Base-by-base conservation (phyloP, 2,113 vertebrate species). In the Rhynchomys soricoides region DNA sequence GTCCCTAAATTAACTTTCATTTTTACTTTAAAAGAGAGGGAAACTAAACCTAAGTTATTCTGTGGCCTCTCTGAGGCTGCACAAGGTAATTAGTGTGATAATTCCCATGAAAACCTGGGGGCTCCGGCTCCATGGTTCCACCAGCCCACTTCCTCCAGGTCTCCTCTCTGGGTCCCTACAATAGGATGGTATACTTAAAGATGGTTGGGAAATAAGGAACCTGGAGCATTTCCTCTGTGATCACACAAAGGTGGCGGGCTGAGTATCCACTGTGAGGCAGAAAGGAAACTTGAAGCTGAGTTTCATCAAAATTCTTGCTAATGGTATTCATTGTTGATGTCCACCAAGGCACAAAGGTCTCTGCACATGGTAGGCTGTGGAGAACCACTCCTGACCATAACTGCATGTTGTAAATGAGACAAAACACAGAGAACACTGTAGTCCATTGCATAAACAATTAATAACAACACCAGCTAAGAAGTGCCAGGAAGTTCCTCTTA, bases 371-470 rank as follows among this genome's bases (percentile, higher is more conserved):
- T 31, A 95, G 95, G 77, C 97, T 98, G 70, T 88, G 97, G 95
- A 89, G 95, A 98, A 97, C 68, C n/a, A 8, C 31, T 66, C 57
- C 71, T 81, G 71, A 90, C 55, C 97, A 97, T 98, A 96, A 62
- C 93, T 89, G 3, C 93, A 95, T 98, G 96, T 98, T 97, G 90
- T 97, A 96, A 98, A 92, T 40, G 57, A 98, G 91, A 91, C 93
- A 71, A 97, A 97, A 97, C 95, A 93, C 98, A 73, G 75, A 59
- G 90, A 97, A 91, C 71, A 55, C 95, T 97, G 94, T 96, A 75
- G 95, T 62, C 26, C 24, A 19, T 29, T 83, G 24, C 16, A 62
- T 62, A 31, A 62, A 43, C 7, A 83, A 96, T 78, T 83, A 70
- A 71, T 24, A 45, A 12, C 59, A 83, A 95, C 73, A 29, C 91